Evolutionary conservation across 2,113 vertebrate genomes (phyloP).

Genomic region (Rhinogobius similis): DNA sequence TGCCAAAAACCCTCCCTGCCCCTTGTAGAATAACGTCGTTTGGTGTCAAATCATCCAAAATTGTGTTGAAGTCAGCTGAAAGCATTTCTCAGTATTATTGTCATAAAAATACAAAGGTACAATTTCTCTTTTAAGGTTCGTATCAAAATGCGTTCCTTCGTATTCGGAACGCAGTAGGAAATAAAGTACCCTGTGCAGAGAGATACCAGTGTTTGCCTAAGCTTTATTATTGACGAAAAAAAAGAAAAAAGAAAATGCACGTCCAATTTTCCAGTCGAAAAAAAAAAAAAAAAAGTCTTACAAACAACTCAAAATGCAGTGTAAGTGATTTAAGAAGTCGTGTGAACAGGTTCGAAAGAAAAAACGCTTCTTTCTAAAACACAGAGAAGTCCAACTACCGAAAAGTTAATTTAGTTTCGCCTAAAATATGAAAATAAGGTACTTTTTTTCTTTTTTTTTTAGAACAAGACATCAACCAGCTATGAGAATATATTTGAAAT

Average conservation of each 20-base stretch:
- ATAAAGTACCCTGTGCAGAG: slow-evolving; percentile 83
- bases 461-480: slow-evolving; percentile 86
- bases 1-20: slow-evolving; percentile 55
- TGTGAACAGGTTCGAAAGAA: slow-evolving; percentile 52
- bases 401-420: not conserved
- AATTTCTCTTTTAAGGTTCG: slow-evolving; percentile 65
- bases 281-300: slow-evolving; percentile 82
- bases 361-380: slow-evolving; percentile 55
- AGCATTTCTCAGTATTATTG: slow-evolving; percentile 63
- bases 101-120: slow-evolving; percentile 84
- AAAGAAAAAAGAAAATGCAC: slow-evolving; percentile 50
- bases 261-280: slow-evolving; percentile 81
- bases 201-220: slow-evolving; percentile 76
- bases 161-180: slow-evolving; percentile 65
- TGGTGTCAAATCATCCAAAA: slow-evolving; percentile 75
- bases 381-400: slow-evolving; percentile 68
- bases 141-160: slow-evolving; percentile 77
- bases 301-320: slow-evolving; percentile 84
- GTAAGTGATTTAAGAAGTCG: slow-evolving; percentile 61
- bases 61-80: slow-evolving; percentile 64
- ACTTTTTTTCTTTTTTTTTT: slow-evolving; percentile 66
- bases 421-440: slow-evolving; percentile 80
- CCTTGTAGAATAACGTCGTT: slow-evolving; percentile 33
- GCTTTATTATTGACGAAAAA: slow-evolving; percentile 70
- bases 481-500: slow-evolving; percentile 89